Conservation (phyloP, 2,888 invertebrate genomes). For the Apeira syringaria region DNA sequence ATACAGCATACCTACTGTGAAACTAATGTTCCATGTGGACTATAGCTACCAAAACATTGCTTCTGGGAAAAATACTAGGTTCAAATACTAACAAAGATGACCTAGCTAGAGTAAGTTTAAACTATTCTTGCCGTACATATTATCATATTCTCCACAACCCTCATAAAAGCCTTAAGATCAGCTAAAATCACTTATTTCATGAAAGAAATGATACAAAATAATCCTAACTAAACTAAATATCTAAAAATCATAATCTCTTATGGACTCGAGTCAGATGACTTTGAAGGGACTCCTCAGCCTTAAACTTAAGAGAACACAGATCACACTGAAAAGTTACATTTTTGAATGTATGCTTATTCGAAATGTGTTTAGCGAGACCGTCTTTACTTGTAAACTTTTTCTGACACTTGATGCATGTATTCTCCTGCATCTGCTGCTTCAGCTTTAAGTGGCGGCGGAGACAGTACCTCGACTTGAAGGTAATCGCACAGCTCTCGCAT, state of each 20-base stretch:
- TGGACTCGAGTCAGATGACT: constrained; percentile 68
- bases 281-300: constrained; percentile 60
- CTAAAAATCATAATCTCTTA: constrained; percentile 64
- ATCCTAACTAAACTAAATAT: constrained; percentile 6
- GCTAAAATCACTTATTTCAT: no score
- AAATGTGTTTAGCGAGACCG: constrained; percentile 57
- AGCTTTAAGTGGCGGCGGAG: constrained; percentile 67
- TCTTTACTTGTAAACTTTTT: constrained; percentile 70
- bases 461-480: constrained; percentile 74
- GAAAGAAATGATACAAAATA: no score
- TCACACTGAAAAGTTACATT: constrained; percentile 67
- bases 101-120: no score
- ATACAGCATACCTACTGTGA: no score
- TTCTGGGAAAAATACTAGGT: no score
- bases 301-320: constrained; percentile 66
- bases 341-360: constrained; percentile 68
- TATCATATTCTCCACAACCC: no score
- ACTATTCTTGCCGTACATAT: no score
- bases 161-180: no score
- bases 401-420: constrained; percentile 68
- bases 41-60: no score
- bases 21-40: no score
- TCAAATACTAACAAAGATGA: no score
- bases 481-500: constrained; percentile 69
- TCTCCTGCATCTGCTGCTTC: constrained; percentile 65